phyloP scores from a whole-genome alignment of 2,113 vertebrate genomes.

The Rhombomys opimus region DNA sequence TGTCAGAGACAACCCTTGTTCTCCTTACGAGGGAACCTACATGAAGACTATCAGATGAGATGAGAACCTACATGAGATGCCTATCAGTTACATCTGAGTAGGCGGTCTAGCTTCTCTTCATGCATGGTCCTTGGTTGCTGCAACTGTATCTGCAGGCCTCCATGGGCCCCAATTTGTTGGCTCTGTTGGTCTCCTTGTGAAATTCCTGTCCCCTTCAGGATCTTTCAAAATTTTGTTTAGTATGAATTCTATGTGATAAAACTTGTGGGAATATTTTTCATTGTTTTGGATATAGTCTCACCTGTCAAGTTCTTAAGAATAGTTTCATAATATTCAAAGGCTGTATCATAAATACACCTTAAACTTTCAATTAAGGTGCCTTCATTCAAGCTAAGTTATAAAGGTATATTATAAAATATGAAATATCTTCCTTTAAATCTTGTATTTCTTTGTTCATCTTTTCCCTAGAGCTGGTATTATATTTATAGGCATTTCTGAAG shows the following conservation, averaged over 20 bases:
- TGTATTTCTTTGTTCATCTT: constrained; percentile 50
- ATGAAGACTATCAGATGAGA: too few relatives aligned
- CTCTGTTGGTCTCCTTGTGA: too few relatives aligned
- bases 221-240: background rate
- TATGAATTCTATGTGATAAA: constrained; percentile 15
- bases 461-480: constrained; percentile 92
- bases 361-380: constrained; percentile 42
- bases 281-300: background rate
- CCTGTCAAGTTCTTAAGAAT: constrained; percentile 64
- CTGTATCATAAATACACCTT: constrained; percentile 42
- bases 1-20: too few relatives aligned
- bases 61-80: too few relatives aligned
- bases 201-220: too few relatives aligned
- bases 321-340: background rate
- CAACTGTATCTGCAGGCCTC: too few relatives aligned
- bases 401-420: background rate
- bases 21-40: too few relatives aligned
- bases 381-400: constrained; percentile 40
- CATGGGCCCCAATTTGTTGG: too few relatives aligned
- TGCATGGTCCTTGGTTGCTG: too few relatives aligned
- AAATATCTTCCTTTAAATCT: constrained; percentile 56
- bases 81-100: too few relatives aligned
- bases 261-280: constrained; percentile 26
- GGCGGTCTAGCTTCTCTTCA: too few relatives aligned
- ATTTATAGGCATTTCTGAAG: constrained; percentile 91